Conservation (phyloP, 2,113 vertebrate genomes). For the Odobenus rosmarus region DNA sequence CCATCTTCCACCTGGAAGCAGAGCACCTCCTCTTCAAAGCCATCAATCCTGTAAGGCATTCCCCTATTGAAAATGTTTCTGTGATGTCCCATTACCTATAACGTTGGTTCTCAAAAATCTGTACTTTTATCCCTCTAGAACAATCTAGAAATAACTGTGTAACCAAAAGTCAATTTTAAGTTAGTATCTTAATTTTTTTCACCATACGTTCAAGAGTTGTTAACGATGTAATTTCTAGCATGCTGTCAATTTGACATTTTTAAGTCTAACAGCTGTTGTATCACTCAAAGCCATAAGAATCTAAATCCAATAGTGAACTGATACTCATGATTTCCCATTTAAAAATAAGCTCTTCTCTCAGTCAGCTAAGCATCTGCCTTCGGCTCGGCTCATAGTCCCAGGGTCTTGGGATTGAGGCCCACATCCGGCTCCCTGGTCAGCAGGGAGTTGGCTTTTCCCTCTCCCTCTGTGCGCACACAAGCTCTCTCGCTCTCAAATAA, state of each 20-base stretch:
- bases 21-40: background rate
- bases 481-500: background rate
- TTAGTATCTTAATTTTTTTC: background rate
- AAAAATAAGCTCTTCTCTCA: background rate
- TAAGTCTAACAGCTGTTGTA: background rate
- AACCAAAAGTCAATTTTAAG: constrained; percentile 19
- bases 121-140: background rate
- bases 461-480: too few species aligned
- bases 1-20: background rate
- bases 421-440: background rate
- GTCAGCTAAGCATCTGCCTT: background rate
- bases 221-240: background rate
- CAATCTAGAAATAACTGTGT: background rate
- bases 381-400: background rate
- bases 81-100: background rate
- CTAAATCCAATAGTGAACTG: background rate
- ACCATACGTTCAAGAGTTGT: background rate
- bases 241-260: background rate
- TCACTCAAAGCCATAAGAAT: background rate
- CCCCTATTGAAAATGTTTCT: background rate
- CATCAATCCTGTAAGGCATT: background rate
- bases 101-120: background rate
- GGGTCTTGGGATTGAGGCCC: too few species aligned
- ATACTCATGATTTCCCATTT: background rate
- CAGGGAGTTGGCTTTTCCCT: background rate